Conservation (phyloP, 1,140 invertebrate species). For the Zaprionus ghesquierei region DNA sequence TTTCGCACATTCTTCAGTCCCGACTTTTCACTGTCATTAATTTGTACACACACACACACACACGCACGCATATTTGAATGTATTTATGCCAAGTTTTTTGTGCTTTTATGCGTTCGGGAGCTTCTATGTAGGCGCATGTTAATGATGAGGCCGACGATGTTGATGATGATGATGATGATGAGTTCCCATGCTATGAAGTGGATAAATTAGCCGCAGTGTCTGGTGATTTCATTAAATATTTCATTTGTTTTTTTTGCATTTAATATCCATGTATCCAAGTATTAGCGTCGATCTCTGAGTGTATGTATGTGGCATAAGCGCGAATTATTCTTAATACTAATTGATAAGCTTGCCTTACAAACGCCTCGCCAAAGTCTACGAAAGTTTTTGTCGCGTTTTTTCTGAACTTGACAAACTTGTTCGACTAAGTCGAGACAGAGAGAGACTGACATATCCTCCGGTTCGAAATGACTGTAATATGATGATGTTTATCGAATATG, state of each 20-base stretch:
- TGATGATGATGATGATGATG: background rate
- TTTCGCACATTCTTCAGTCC: conserved; percentile 21
- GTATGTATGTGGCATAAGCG: background rate
- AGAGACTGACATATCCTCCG: background rate
- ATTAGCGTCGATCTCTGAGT: background rate
- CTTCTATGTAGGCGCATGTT: conserved; percentile 28
- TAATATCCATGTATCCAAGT: conserved; percentile 3
- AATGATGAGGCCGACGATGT: background rate
- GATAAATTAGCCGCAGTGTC: conserved; percentile 10
- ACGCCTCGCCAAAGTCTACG: background rate
- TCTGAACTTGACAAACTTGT: background rate
- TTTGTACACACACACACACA: conserved; percentile 22
- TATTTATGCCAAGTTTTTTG: background rate
- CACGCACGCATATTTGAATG: background rate
- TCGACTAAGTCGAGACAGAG: background rate
- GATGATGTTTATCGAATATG: background rate
- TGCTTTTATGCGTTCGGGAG: background rate
- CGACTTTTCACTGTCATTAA: conserved; percentile 55
- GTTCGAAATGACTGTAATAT: background rate
- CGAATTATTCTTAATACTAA: conserved; percentile 11
- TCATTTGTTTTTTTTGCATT: conserved; percentile 20
- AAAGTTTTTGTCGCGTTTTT: too few species aligned
- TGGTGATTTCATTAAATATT: conserved; percentile 32
- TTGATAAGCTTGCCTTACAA: background rate
- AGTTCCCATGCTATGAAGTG: conserved; percentile 28